Evolutionary conservation across 35 echinoderm and acorn worm species (phyloP).

Genomic region (Strongylocentrotus purpuratus): DNA sequence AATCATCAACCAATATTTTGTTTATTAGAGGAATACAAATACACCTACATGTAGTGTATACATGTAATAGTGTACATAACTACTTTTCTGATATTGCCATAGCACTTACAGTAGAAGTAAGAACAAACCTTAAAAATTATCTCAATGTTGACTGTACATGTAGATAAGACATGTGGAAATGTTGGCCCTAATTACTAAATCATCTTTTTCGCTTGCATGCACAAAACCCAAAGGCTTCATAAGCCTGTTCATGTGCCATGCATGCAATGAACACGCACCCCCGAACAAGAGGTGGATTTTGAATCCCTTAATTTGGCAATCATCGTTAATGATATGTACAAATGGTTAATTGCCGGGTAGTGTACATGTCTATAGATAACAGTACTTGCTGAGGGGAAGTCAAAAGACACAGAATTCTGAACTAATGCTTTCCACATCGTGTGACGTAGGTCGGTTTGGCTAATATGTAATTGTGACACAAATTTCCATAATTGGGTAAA

Average conservation of each 20-base stretch:
- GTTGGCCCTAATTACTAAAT: not conserved
- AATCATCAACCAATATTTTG: too few relatives aligned
- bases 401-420: not conserved
- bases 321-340: constrained; percentile 4
- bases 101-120: too few relatives aligned
- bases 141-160: too few relatives aligned
- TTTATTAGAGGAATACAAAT: too few relatives aligned
- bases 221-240: not conserved
- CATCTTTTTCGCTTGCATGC: not conserved
- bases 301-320: not conserved
- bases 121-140: too few relatives aligned
- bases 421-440: not conserved
- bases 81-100: too few relatives aligned
- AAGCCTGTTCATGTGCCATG: not conserved
- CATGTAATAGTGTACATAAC: too few relatives aligned
- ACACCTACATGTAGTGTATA: too few relatives aligned
- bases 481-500: not conserved
- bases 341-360: not conserved
- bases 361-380: not conserved
- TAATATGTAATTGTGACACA: constrained; percentile 5
- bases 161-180: not conserved
- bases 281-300: not conserved
- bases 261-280: not conserved
- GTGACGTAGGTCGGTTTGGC: not conserved
- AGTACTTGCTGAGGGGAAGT: not conserved